Conservation (phyloP, 2,113 vertebrate genomes). For the Sprattus sprattus region DNA sequence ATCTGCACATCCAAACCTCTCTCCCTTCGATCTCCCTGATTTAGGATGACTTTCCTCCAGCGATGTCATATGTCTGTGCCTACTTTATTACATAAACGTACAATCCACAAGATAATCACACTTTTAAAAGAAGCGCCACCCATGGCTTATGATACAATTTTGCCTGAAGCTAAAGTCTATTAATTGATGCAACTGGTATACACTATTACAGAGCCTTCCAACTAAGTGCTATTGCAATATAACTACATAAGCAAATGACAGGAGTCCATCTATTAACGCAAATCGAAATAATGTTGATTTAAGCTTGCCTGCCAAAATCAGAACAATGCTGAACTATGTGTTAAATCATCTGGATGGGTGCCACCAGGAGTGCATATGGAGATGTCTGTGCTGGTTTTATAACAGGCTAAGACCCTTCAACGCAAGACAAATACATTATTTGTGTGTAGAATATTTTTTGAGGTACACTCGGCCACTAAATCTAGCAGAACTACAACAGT, state of each 20-base stretch:
- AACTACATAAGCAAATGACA: no score
- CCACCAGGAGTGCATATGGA: neutral
- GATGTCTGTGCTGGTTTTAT: neutral
- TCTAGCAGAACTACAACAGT: neutral
- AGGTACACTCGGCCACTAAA: neutral
- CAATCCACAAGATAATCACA: neutral
- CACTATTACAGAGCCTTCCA: neutral
- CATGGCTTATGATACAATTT: neutral
- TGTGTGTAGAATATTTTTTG: neutral
- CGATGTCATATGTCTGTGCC: neutral
- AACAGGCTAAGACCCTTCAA: neutral
- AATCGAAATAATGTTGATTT: neutral
- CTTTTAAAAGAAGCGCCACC: neutral
- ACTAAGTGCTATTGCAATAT: no score
- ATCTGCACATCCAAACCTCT: neutral
- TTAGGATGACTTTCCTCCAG: neutral
- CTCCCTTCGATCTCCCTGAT: neutral
- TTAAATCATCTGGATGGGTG: neutral
- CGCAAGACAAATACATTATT: neutral
- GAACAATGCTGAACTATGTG: neutral
- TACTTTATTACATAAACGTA: neutral
- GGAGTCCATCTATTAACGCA: neutral
- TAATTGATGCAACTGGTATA: neutral
- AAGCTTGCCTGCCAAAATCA: neutral
- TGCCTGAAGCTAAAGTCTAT: neutral